A percentile compares a stretch with the other conserved stretches of the same genome.
Evolutionary conservation across 2,797 vertebrate genomes (phyloP).

Genomic region (Spheniscus humboldti): DNA sequence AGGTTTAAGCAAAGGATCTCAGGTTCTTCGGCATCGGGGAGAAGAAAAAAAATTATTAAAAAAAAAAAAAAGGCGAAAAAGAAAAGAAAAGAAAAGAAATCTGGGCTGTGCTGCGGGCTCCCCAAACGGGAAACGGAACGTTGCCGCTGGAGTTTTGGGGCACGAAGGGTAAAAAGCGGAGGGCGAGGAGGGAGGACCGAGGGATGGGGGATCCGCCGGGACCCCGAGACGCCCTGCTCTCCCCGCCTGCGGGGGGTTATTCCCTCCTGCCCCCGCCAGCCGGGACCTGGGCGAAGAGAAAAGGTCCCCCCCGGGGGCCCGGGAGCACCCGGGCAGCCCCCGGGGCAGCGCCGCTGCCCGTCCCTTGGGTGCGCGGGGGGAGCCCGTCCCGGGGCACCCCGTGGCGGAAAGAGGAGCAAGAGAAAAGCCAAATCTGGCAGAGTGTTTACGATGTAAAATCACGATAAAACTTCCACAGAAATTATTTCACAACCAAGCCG

Average conservation of each 20-base stretch:
- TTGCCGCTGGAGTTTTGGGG: not conserved
- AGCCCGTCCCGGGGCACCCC: not conserved
- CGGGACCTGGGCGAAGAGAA: fast-evolving
- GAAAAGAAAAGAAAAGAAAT: fast-evolving
- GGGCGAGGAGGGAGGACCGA: fast-evolving
- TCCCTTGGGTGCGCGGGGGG: not conserved
- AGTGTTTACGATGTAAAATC: not conserved
- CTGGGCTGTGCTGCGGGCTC: fast-evolving
- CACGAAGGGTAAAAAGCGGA: not conserved
- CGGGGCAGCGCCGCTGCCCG: fast-evolving
- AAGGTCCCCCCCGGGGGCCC: fast-evolving
- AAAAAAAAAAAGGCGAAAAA: fast-evolving
- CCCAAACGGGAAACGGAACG: fast-evolving
- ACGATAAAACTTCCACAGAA: conserved; percentile 2
- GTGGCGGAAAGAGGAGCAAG: not conserved
- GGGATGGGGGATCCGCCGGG: not conserved
- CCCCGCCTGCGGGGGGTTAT: fast-evolving
- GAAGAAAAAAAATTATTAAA: not conserved
- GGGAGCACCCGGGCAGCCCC: not conserved
- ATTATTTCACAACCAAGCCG: not conserved
- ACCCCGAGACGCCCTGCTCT: fast-evolving
- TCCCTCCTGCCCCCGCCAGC: not conserved
- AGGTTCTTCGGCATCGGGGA: not conserved
- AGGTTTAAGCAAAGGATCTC: not conserved
- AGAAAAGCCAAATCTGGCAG: not conserved